Evolutionary conservation across 2,888 invertebrate species (phyloP), one percentile per base, ranked within the genome.

Genomic region (Apamea crenata): DNA sequence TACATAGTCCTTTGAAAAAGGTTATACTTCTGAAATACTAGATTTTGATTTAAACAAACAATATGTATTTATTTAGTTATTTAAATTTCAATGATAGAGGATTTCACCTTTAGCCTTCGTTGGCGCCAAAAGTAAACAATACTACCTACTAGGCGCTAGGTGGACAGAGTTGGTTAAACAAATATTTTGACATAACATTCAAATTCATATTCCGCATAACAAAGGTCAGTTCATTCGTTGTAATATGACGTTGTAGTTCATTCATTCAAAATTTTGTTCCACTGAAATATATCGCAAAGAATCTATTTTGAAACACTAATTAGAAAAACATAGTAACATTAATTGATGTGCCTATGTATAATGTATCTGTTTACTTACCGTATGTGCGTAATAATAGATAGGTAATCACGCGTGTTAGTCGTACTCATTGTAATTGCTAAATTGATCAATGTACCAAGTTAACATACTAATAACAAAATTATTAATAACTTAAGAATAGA

Each of bases 91-190:
- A 75, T 73, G n/a, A 53, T 82, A 40, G 12, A 74, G n/a, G 68
- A 78, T 59, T 83, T 84, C 69, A 83, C 69, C 61, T 83, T 66
- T 73, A 74, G 65, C 87, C 83, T 82, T 69, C 68, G 29, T 78
- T 78, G 83, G 61, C 47, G 29, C 40, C 29, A 3, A 82, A 61
- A 72, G n/a, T 53, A 82, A 74, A 82, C 65, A 75, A 53, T 63
- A 47, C 40, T 59, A 76, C 21, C 29, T 82, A 44, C 29, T 18
- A 83, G 32, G 32, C 61, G 50, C 59, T 50, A 47, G 10, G 16
- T 56, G n/a, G 16, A 59, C 40, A 67, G 14, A 73, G 18, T 82
- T 68, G 32, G 25, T 53, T 53, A 36, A 47, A 68, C 25, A 77
- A 83, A 83, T 68, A 44, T 80, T 67, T 61, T 83, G 25, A 61